Conservation (phyloP, 2,113 vertebrate genomes). For the Tragulus kanchil region DNA sequence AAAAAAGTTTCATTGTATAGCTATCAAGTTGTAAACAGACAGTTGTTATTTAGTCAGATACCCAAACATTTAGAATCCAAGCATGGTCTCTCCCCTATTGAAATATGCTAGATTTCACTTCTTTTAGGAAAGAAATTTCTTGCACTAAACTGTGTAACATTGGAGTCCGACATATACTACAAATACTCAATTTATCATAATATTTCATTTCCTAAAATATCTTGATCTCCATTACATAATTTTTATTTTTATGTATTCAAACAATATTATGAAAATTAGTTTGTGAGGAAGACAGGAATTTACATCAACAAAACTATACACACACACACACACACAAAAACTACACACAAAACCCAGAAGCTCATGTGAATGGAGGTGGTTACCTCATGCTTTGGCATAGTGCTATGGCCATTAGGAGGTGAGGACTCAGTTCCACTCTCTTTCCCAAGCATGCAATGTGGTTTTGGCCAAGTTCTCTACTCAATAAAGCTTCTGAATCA, state of each 20-base stretch:
- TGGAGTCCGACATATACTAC: not conserved
- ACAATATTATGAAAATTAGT: not conserved
- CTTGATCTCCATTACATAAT: not conserved
- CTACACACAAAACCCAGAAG: not conserved
- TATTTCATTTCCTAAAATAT: slow-evolving; percentile 49
- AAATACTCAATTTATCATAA: not conserved
- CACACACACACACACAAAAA: not conserved
- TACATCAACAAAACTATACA: not conserved
- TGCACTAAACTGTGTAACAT: not conserved
- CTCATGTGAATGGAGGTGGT: not conserved
- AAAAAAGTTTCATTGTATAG: not conserved
- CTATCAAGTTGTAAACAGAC: not conserved
- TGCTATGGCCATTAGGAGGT: rapidly evolving
- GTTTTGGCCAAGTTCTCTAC: not conserved
- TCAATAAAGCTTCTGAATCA: not conserved
- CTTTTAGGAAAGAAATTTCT: not conserved
- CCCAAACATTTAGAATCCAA: not conserved
- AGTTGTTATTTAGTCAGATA: slow-evolving; percentile 30
- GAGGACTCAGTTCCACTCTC: not conserved
- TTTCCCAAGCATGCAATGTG: not conserved
- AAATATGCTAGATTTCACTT: slow-evolving; percentile 53
- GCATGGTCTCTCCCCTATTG: not conserved
- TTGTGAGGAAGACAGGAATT: not conserved
- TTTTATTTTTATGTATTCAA: slow-evolving; percentile 23
- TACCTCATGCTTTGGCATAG: not conserved